Conservation (phyloP, 2,113 vertebrate genomes). For the Pterocles orientalis region DNA sequence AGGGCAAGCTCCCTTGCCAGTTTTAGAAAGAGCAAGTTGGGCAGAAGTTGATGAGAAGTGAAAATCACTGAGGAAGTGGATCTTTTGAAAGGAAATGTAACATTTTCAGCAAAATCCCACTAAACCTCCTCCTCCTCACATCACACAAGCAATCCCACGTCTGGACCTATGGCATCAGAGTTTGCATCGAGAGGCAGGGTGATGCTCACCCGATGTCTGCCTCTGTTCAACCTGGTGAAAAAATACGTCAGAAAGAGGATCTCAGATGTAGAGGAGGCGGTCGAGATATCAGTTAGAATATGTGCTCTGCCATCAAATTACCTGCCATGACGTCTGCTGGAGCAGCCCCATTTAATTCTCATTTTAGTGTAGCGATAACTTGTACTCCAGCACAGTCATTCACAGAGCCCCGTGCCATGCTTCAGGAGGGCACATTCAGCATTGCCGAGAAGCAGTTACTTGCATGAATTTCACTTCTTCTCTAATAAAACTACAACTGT, state of each 20-base stretch:
- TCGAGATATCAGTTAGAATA: not conserved
- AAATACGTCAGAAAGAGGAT: not conserved
- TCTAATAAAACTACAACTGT: not conserved
- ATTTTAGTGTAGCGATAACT: not conserved
- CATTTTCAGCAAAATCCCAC: not conserved
- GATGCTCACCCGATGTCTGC: not conserved
- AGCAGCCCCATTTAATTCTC: not conserved
- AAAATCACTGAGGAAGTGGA: not conserved
- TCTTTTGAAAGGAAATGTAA: not conserved
- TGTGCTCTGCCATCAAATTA: not conserved
- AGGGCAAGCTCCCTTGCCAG: not conserved
- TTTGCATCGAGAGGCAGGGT: not conserved
- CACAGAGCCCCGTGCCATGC: not conserved
- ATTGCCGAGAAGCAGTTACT: not conserved
- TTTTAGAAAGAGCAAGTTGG: not conserved
- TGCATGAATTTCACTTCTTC: not conserved
- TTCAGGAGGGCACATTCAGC: not conserved
- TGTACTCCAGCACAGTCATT: rapidly evolving
- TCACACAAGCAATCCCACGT: rapidly evolving
- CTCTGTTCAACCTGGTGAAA: not conserved
- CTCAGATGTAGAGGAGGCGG: not conserved
- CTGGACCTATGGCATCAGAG: not conserved
- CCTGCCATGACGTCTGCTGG: not conserved
- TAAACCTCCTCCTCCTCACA: not conserved
- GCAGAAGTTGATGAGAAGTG: slow-evolving; percentile 2